A percentile compares a stretch with the other conserved stretches of the same genome.
These are phyloP conservation scores for Epinephelus coioides DNA, from an alignment of 2,797 vertebrate species.

Conservation along the genomic window DNA sequence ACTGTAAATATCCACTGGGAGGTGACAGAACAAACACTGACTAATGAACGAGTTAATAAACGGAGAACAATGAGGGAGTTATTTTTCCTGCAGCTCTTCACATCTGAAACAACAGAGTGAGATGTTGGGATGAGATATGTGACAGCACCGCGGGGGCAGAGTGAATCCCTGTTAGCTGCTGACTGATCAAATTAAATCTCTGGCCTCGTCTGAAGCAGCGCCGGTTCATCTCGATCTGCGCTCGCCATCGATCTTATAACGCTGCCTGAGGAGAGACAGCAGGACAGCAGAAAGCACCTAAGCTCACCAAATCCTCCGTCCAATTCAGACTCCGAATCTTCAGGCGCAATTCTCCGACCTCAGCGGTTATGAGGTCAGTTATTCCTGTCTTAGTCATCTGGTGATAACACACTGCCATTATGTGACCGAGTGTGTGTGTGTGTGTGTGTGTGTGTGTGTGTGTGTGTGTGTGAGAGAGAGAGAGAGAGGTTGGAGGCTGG, in stretches of 20 bases:
- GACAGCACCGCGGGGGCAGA: not conserved
- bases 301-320: slow-evolving; percentile 54
- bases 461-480: slow-evolving; percentile 28
- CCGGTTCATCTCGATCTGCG: slow-evolving; percentile 35
- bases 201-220: slow-evolving; percentile 31
- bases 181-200: slow-evolving; percentile 43
- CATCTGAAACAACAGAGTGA: not conserved
- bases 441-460: slow-evolving; percentile 28
- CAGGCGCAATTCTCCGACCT: slow-evolving; percentile 56
- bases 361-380: slow-evolving; percentile 59
- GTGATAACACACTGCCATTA: slow-evolving; percentile 70
- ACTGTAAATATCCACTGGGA: slow-evolving; percentile 8
- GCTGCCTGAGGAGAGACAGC: slow-evolving; percentile 2
- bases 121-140: slow-evolving; percentile 16
- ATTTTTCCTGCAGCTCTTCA: not conserved
- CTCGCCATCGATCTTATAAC: slow-evolving; percentile 26
- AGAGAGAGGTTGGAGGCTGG: slow-evolving; percentile 16
- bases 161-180: slow-evolving; percentile 34
- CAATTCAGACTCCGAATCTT: slow-evolving; percentile 48
- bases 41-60: not conserved
- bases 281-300: slow-evolving; percentile 18
- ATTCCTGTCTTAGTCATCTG: slow-evolving; percentile 70
- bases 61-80: not conserved
- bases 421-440: slow-evolving; percentile 31
- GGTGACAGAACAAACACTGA: slow-evolving; percentile 6